Conservation (phyloP, 2,888 invertebrate species). For the Nycteola revayana region DNA sequence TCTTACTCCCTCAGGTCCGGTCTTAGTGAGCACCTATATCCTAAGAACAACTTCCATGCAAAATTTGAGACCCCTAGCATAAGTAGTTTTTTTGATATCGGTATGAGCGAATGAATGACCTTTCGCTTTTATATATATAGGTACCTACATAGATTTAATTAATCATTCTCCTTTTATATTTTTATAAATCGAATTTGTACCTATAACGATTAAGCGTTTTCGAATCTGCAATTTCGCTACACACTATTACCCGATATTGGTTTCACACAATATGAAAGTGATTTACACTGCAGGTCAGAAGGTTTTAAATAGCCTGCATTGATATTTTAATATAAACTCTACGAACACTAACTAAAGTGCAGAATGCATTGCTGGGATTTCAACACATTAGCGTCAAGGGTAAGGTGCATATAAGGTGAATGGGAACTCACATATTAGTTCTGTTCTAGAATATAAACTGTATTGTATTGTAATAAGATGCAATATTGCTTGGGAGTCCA, state of each 20-base stretch:
- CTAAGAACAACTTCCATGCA: too few species aligned
- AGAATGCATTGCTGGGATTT: conserved; percentile 7
- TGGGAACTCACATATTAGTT: conserved; percentile 48
- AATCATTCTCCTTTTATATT: too few species aligned
- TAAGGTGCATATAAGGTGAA: conserved; percentile 40
- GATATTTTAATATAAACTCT: conserved; percentile 9
- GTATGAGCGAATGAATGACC: too few species aligned
- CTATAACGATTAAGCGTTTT: conserved; percentile 14
- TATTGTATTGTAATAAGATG: conserved; percentile 1
- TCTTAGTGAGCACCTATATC: too few species aligned
- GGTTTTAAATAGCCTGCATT: conserved; percentile 1
- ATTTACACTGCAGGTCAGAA: conserved; percentile 11
- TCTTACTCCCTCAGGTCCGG: too few species aligned
- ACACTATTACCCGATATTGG: conserved; percentile 20
- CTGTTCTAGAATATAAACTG: conserved; percentile 21
- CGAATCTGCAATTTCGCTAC: conserved; percentile 13
- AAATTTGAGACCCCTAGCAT: too few species aligned
- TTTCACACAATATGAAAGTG: conserved; percentile 51
- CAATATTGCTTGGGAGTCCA: conserved; percentile 20
- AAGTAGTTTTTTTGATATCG: too few species aligned
- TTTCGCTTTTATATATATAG: too few species aligned
- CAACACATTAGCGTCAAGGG: conserved; percentile 16
- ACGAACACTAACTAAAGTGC: rapidly evolving
- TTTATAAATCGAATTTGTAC: too few species aligned
- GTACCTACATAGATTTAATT: too few species aligned